phyloP scores from a whole-genome alignment of 2,888 invertebrate species.

The Criorhina ranunculi region DNA sequence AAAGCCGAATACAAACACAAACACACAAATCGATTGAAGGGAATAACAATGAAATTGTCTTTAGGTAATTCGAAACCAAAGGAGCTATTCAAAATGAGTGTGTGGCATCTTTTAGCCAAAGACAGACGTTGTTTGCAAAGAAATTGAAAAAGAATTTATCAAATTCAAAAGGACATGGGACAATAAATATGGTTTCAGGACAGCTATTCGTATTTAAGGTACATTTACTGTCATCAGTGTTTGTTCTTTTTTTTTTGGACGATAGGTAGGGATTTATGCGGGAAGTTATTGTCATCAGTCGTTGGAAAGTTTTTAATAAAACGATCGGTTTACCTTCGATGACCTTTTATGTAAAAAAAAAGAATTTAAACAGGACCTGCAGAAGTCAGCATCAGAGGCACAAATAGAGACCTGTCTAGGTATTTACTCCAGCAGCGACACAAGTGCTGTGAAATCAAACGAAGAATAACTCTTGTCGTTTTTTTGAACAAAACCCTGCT shows the following conservation, averaged over 20 bases:
- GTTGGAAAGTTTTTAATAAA: no score
- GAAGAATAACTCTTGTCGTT: no score
- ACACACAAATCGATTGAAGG: constrained; percentile 28
- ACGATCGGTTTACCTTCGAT: no score
- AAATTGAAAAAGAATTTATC: constrained; percentile 34
- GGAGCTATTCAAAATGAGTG: constrained; percentile 1
- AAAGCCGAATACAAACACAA: constrained; percentile 26
- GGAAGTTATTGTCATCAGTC: no score
- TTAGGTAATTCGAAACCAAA: constrained; percentile 23
- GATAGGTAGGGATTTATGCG: background rate
- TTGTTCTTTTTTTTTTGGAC: background rate
- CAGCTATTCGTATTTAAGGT: background rate
- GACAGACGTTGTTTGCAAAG: constrained; percentile 4
- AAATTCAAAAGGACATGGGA: constrained; percentile 16
- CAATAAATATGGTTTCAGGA: background rate
- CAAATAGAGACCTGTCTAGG: no score
- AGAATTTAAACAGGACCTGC: no score
- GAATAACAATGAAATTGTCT: constrained; percentile 43
- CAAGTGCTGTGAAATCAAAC: no score
- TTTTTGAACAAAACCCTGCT: no score
- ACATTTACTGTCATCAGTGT: background rate
- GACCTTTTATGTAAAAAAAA: no score
- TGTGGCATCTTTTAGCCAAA: background rate
- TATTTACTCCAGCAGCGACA: no score
- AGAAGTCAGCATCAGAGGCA: no score